Percentiles rank a stretch among this genome's conserved stretches.
These are phyloP conservation scores for Arothron firmamentum DNA, from an alignment of 2,113 vertebrate species.

Conservation along the genomic window DNA sequence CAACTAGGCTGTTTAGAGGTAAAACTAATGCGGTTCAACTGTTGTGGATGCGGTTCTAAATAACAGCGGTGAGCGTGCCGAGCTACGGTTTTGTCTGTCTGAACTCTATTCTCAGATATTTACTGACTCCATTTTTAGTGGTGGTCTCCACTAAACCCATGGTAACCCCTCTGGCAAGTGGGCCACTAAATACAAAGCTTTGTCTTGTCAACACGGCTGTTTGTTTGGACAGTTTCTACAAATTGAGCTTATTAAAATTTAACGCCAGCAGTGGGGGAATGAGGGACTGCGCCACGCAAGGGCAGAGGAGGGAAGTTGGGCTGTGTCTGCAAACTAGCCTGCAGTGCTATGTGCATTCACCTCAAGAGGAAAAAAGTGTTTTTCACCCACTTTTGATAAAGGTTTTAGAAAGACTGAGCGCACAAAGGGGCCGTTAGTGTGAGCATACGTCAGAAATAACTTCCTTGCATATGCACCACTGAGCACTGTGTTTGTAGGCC, in stretches of 20 bases:
- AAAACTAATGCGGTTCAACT: background rate
- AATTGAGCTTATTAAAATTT: conserved; percentile 61
- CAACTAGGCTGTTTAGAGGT: background rate
- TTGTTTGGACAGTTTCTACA: conserved; percentile 52
- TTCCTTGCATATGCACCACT: too few species aligned
- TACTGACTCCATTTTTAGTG: conserved; percentile 23
- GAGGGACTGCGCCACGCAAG: conserved; percentile 1
- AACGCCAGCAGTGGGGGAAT: conserved; percentile 28
- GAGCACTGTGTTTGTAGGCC: too few species aligned
- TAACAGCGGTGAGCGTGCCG: conserved; percentile 12
- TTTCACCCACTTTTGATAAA: background rate
- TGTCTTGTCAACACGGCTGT: conserved; percentile 56
- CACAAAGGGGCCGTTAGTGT: background rate
- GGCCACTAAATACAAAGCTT: conserved; percentile 53
- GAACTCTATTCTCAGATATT: conserved; percentile 43
- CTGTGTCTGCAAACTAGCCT: conserved; percentile 12
- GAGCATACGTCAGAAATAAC: background rate
- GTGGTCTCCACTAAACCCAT: conserved; percentile 40
- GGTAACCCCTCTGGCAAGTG: conserved; percentile 34
- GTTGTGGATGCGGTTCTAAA: conserved; percentile 29
- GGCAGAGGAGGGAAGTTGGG: conserved; percentile 2
- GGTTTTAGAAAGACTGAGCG: background rate
- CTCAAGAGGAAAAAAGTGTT: background rate
- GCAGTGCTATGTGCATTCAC: conserved; percentile 23
- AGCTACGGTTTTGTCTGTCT: conserved; percentile 9